Evolutionary conservation across 2,113 vertebrate species (phyloP), one percentile per base, ranked within the genome.

Genomic region (Eira barbara): DNA sequence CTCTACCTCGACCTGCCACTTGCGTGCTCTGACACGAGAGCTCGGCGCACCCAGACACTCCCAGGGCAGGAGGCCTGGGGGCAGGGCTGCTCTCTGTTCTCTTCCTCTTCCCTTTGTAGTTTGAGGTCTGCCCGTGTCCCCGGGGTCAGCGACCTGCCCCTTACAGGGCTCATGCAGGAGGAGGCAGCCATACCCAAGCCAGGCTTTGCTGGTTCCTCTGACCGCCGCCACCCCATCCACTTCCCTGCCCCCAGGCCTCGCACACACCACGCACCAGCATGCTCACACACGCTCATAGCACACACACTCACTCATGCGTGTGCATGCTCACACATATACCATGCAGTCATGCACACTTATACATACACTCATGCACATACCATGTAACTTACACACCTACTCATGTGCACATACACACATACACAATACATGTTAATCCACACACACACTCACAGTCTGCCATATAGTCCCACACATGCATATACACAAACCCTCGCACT

Each of bases 1-100:
- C 23, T 97, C 92, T 92, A 89, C 27, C 95, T 95, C 80, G 14
- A 96, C 97, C 88, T 91, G 97, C 79, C 69, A 97, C 96, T 92
- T 98, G 95, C 93, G 95, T 97, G 92, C 98, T 96, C 97, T 83
- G 82, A 89, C 23, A 76, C 29, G 94, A 92, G 73, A 34, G 31
- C 14, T 1, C 6, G 39, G 59, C 93, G 76, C 87, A 95, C 78
- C 74, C 91, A 97, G 27, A 36, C 31, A 14, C 65, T 6, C 8
- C 21, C 2, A 2, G 39, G 73, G 12, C 47, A 39, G 34, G 3
- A 27, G 42, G 13, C 25, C 5, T 0, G 2, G 0, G 21, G 39
- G 2, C 11, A 91, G 73, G 57, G 91, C 96, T 94, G 74, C 57
- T 52, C 65, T 98, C 71, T 29, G 34, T 92, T 91, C 47, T 97